These are phyloP conservation scores for Lethocerus indicus DNA, from an alignment of 1,140 invertebrate genomes.

Conservation along the genomic window DNA sequence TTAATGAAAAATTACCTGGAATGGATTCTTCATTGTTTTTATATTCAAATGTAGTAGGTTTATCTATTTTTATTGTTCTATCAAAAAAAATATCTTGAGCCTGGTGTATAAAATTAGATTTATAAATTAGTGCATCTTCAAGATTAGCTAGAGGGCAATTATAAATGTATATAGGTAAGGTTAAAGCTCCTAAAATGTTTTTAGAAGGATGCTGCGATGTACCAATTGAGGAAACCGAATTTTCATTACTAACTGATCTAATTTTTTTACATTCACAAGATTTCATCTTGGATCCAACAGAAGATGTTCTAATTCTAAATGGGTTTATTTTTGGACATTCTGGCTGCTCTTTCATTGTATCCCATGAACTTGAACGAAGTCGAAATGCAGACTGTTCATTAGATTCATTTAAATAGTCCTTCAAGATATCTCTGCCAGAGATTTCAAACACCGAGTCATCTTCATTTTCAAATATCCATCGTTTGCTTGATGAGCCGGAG, in stretches of 20 bases:
- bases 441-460: conserved; percentile 9
- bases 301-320: conserved; percentile 15
- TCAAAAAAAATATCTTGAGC: too few species aligned
- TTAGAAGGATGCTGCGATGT: neutral
- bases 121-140: conserved; percentile 15
- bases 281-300: conserved; percentile 18
- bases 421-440: neutral
- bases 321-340: conserved; percentile 12
- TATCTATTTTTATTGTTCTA: too few species aligned
- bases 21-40: too few species aligned
- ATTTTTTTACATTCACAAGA: conserved; percentile 14
- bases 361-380: conserved; percentile 19
- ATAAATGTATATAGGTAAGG: conserved; percentile 49
- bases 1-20: too few species aligned
- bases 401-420: neutral
- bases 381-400: conserved; percentile 15
- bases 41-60: too few species aligned
- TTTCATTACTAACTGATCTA: conserved; percentile 1
- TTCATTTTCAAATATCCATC: neutral
- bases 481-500: conserved; percentile 11
- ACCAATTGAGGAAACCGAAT: neutral
- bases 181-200: conserved; percentile 19
- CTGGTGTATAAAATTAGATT: conserved; percentile 14
- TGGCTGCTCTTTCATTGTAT: conserved; percentile 15
- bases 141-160: conserved; percentile 36